A percentile compares a stretch with the other conserved stretches of the same genome.
phyloP scores from a whole-genome alignment of 2,888 invertebrate species.

The Eilema depressum region DNA sequence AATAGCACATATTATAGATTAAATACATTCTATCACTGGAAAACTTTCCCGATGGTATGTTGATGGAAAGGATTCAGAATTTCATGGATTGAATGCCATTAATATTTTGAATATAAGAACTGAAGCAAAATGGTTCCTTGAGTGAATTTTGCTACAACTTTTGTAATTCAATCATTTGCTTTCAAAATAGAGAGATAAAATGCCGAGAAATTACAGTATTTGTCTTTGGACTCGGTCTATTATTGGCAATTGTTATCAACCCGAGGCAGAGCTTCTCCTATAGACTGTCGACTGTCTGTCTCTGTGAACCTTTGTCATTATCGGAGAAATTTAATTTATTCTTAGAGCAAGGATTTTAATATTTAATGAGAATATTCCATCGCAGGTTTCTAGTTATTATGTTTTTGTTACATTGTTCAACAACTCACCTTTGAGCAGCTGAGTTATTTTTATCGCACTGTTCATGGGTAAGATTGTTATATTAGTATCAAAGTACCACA shows the following conservation, averaged over 20 bases:
- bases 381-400: background rate
- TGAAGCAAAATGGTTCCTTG: too few relatives aligned
- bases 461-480: too few relatives aligned
- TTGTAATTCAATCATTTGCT: slow-evolving; percentile 11
- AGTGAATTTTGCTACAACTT: background rate
- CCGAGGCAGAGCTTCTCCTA: slow-evolving; percentile 8
- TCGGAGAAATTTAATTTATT: slow-evolving; percentile 10
- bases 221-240: slow-evolving; percentile 20
- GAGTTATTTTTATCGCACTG: too few relatives aligned
- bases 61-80: too few relatives aligned
- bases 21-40: too few relatives aligned
- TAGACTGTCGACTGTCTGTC: background rate
- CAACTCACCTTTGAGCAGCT: too few relatives aligned
- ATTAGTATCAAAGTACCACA: too few relatives aligned
- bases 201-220: slow-evolving; percentile 28
- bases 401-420: background rate
- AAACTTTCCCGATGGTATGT: too few relatives aligned
- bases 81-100: too few relatives aligned
- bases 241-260: slow-evolving; percentile 24
- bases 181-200: slow-evolving; percentile 14
- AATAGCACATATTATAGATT: too few relatives aligned
- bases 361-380: background rate
- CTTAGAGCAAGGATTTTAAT: background rate
- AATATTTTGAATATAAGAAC: too few relatives aligned
- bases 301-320: slow-evolving; percentile 15